These are phyloP conservation scores for Chionomys nivalis DNA, from an alignment of 2,113 vertebrate genomes.

Conservation along the genomic window DNA sequence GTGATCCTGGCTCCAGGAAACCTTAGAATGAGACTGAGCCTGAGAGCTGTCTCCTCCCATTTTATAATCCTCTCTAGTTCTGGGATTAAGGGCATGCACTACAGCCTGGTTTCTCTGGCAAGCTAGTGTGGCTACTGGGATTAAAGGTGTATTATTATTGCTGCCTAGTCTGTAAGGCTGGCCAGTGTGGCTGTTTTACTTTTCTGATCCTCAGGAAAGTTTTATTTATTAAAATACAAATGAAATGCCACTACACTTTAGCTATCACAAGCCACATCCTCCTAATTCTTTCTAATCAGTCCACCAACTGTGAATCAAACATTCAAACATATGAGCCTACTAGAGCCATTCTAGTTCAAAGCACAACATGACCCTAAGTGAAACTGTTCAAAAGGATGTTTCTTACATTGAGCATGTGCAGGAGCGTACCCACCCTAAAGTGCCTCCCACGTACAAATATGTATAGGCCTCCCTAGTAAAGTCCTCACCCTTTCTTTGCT, in stretches of 20 bases:
- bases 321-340: background rate
- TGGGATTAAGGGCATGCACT: too few relatives aligned
- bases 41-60: too few relatives aligned
- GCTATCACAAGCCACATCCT: background rate
- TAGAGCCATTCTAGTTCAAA: background rate
- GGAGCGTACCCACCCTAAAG: background rate
- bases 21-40: too few relatives aligned
- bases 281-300: background rate
- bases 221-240: too few relatives aligned
- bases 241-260: background rate
- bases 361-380: background rate
- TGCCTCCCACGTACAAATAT: background rate
- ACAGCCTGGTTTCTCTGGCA: too few relatives aligned
- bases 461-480: background rate
- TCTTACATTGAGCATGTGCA: background rate
- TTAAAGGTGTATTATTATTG: too few relatives aligned
- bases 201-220: too few relatives aligned
- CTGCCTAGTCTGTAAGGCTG: too few relatives aligned
- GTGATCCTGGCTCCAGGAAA: too few relatives aligned
- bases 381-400: background rate
- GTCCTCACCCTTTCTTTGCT: background rate
- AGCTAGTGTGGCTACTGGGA: too few relatives aligned
- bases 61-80: too few relatives aligned
- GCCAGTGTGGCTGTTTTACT: too few relatives aligned
- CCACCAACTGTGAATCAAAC: background rate